Conservation (phyloP, 2,797 vertebrate genomes). For the Discoglossus pictus region DNA sequence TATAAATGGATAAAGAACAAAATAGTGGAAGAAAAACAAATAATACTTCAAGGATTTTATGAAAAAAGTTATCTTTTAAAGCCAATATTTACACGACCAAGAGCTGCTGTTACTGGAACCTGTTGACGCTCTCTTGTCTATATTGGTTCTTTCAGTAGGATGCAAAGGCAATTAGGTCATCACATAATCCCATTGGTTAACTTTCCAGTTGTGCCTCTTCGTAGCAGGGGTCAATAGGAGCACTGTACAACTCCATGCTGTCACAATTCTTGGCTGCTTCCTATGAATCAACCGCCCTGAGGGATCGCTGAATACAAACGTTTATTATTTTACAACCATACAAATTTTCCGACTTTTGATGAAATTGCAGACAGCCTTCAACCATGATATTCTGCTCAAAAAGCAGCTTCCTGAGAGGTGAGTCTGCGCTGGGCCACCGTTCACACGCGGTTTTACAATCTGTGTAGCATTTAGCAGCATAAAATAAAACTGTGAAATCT, state of each 20-base stretch:
- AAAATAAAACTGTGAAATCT: no score
- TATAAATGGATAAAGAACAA: no score
- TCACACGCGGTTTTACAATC: no score
- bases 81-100: no score
- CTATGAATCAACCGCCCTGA: slow-evolving; percentile 1
- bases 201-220: background rate
- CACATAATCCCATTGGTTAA: background rate
- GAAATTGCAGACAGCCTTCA: background rate
- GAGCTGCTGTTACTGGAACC: no score
- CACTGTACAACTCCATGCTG: slow-evolving; percentile 23
- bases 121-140: no score
- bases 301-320: background rate
- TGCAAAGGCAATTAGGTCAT: background rate
- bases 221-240: slow-evolving; percentile 22
- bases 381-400: slow-evolving; percentile 27
- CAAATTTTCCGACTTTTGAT: background rate
- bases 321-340: background rate
- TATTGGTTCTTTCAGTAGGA: background rate
- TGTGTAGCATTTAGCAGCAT: no score
- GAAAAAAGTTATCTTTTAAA: no score
- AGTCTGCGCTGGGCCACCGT: slow-evolving; percentile 10
- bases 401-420: slow-evolving; percentile 12
- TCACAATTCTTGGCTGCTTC: slow-evolving; percentile 22
- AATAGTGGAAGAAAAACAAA: no score
- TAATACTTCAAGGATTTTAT: no score